These are phyloP conservation scores for Drosophila prosaltans DNA, from an alignment of 1,140 invertebrate species.

Conservation along the genomic window DNA sequence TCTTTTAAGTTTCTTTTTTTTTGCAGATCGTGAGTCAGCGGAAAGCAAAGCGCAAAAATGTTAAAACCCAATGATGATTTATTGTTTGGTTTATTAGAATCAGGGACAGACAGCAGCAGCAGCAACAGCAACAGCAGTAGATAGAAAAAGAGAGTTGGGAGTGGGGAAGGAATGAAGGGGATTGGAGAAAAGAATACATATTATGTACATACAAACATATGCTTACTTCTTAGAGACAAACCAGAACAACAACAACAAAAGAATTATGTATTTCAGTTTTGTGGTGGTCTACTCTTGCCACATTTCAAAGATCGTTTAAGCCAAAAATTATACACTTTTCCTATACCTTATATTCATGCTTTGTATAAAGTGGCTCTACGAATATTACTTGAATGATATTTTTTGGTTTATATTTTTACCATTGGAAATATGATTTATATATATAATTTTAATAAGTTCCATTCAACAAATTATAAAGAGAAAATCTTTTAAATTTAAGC, in stretches of 20 bases:
- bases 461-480: no score
- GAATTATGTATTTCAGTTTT: constrained; percentile 1
- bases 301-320: neutral
- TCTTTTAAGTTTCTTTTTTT: constrained; percentile 1
- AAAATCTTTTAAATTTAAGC: no score
- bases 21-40: constrained; percentile 75
- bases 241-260: constrained; percentile 1
- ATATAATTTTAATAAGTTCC: no score
- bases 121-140: constrained; percentile 15
- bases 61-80: constrained; percentile 76
- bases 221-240: constrained; percentile 2
- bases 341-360: neutral
- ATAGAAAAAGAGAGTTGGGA: constrained; percentile 29
- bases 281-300: neutral
- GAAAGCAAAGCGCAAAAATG: constrained; percentile 66
- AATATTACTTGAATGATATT: no score
- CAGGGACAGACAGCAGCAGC: constrained; percentile 23
- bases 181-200: neutral
- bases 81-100: constrained; percentile 76
- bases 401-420: no score
- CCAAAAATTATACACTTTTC: neutral
- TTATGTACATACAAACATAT: constrained; percentile 9
- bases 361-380: neutral
- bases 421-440: no score
- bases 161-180: constrained; percentile 24